Percentiles rank a stretch among this genome's conserved stretches.
Conservation (phyloP, 2,797 vertebrate genomes). For the Microcaecilia unicolor region DNA sequence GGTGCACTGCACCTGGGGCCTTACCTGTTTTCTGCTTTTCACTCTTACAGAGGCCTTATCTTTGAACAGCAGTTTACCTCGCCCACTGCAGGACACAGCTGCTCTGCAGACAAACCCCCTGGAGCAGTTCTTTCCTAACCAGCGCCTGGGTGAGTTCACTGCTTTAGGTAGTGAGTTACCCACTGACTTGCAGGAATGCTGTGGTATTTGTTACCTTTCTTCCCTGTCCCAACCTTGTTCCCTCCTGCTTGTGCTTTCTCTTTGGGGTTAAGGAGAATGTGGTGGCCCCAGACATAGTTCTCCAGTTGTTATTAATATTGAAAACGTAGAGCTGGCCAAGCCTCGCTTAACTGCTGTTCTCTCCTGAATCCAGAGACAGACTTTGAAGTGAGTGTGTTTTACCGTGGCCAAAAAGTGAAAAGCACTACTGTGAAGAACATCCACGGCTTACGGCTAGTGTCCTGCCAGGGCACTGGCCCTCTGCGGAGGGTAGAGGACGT, state of each 20-base stretch:
- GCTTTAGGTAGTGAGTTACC: too few relatives aligned
- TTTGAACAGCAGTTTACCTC: too few relatives aligned
- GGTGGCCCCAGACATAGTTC: not conserved
- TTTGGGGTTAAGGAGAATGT: too few relatives aligned
- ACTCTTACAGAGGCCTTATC: too few relatives aligned
- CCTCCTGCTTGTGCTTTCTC: too few relatives aligned
- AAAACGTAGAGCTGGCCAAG: not conserved
- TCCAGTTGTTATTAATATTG: not conserved
- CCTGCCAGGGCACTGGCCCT: constrained; percentile 17
- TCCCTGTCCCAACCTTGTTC: too few relatives aligned
- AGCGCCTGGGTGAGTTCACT: constrained; percentile 5
- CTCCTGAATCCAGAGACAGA: constrained; percentile 43
- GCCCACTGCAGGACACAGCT: not conserved
- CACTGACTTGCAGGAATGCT: too few relatives aligned
- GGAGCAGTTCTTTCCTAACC: not conserved
- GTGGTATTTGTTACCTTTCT: too few relatives aligned
- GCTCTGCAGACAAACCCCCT: not conserved
- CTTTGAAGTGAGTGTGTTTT: constrained; percentile 61
- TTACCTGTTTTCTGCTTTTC: too few relatives aligned
- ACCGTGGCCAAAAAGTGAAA: constrained; percentile 60
- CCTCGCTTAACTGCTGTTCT: not conserved
- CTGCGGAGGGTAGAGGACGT: constrained; percentile 43
- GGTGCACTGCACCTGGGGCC: too few relatives aligned
- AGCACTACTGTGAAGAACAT: constrained; percentile 47
- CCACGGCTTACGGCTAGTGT: constrained; percentile 59